Percentiles rank a stretch among this genome's conserved stretches.
phyloP scores from a whole-genome alignment of 2,113 vertebrate species.

The Oncorhynchus kisutch region DNA sequence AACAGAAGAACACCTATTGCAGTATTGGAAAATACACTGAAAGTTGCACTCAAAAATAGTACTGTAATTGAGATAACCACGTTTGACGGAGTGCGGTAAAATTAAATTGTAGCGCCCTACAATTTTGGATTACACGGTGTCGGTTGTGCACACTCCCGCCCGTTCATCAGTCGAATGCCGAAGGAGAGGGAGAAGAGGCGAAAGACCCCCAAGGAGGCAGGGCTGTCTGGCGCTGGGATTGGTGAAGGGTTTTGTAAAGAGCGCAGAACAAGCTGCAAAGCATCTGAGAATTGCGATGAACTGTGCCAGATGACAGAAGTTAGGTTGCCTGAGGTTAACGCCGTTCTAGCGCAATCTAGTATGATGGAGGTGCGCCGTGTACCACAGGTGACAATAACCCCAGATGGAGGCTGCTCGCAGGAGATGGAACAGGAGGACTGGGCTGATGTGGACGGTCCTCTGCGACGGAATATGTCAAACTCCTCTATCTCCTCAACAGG shows the following conservation, averaged over 20 bases:
- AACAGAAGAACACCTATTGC: not conserved
- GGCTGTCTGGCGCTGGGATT: slow-evolving; percentile 46
- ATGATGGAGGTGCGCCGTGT: slow-evolving; percentile 71
- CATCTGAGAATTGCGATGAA: slow-evolving; percentile 62
- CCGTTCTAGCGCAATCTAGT: slow-evolving; percentile 40
- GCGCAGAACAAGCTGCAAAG: slow-evolving; percentile 59
- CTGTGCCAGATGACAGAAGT: slow-evolving; percentile 42
- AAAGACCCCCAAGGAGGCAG: slow-evolving; percentile 61
- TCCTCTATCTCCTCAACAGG: slow-evolving; percentile 94
- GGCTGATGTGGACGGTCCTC: slow-evolving; percentile 69
- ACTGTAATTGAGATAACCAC: slow-evolving; percentile 41
- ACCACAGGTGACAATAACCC: slow-evolving; percentile 91
- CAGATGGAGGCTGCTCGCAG: slow-evolving; percentile 78
- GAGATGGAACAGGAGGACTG: slow-evolving; percentile 74
- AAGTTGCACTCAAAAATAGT: not conserved
- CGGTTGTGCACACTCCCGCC: slow-evolving; percentile 9
- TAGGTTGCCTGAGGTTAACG: slow-evolving; percentile 43
- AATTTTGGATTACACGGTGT: not conserved
- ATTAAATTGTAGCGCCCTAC: not conserved
- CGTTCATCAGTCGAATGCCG: slow-evolving; percentile 54
- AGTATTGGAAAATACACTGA: not conserved
- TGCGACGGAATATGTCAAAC: slow-evolving; percentile 85
- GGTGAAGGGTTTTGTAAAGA: slow-evolving; percentile 60
- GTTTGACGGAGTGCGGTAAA: slow-evolving; percentile 30
- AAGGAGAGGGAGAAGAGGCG: slow-evolving; percentile 72